Evolutionary conservation across 2,113 vertebrate species (phyloP).

Genomic region (Dermatemys mawii): DNA sequence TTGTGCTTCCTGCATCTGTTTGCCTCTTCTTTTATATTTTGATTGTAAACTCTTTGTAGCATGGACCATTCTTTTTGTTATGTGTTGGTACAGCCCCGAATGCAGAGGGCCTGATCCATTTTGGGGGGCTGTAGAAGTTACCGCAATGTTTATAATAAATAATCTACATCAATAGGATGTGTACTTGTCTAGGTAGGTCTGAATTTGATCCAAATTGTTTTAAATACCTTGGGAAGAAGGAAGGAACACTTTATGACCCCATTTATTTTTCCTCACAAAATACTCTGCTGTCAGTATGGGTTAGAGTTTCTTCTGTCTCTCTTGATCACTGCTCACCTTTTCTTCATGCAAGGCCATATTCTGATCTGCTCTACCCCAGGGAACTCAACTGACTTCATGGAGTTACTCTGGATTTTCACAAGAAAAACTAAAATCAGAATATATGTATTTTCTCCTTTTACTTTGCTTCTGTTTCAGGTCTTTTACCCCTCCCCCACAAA

Average conservation of each 20-base stretch:
- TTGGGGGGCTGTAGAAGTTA: background rate
- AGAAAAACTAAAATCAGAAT: conserved; percentile 15
- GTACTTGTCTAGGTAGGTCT: background rate
- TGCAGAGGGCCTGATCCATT: background rate
- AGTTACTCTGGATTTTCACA: conserved; percentile 8
- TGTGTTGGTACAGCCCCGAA: rapidly evolving
- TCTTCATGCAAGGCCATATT: conserved; percentile 6
- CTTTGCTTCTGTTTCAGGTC: conserved; percentile 35
- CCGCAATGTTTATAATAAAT: background rate
- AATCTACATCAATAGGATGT: conserved; percentile 8
- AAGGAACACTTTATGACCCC: background rate
- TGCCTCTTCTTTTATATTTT: background rate
- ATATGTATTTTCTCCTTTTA: background rate
- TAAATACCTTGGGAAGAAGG: conserved; percentile 29
- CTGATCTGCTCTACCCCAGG: background rate
- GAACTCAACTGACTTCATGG: background rate
- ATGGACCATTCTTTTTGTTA: background rate
- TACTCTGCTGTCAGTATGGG: background rate
- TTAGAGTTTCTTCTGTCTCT: background rate
- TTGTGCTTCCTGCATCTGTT: rapidly evolving
- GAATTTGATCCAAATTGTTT: background rate
- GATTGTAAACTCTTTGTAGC: background rate
- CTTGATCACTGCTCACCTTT: background rate
- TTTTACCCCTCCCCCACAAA: background rate
- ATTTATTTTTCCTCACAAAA: background rate